phyloP scores from a whole-genome alignment of 2,888 invertebrate species.

The Phyllotreta cruciferae region DNA sequence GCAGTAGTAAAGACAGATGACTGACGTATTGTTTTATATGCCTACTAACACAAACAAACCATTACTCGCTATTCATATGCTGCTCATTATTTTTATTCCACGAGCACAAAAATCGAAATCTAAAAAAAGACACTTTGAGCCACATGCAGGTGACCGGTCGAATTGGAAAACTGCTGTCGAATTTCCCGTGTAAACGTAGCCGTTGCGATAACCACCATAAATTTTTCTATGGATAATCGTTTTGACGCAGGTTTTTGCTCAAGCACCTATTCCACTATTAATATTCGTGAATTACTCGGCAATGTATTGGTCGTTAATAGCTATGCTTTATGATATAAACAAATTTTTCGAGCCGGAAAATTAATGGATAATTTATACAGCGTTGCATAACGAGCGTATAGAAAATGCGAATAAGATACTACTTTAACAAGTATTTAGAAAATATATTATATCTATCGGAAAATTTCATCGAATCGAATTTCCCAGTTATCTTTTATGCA shows the following conservation, averaged over 20 bases:
- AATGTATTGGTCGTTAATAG: slow-evolving; percentile 30
- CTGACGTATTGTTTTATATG: slow-evolving; percentile 62
- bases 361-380: slow-evolving; percentile 22
- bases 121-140: too few species aligned
- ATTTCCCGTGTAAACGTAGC: slow-evolving; percentile 9
- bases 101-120: too few species aligned
- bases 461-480: too few species aligned
- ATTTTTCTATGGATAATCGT: slow-evolving; percentile 40
- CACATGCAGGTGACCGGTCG: too few species aligned
- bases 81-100: background rate
- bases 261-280: slow-evolving; percentile 38
- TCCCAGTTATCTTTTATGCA: too few species aligned
- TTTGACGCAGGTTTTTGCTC: slow-evolving; percentile 44
- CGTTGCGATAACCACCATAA: slow-evolving; percentile 41
- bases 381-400: slow-evolving; percentile 21
- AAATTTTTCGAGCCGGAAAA: slow-evolving; percentile 17
- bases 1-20: slow-evolving; percentile 60
- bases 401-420: slow-evolving; percentile 1
- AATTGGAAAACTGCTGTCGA: slow-evolving; percentile 14
- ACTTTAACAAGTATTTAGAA: too few species aligned
- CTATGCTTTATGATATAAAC: slow-evolving; percentile 31
- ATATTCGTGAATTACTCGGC: slow-evolving; percentile 34
- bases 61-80: slow-evolving; percentile 41
- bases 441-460: too few species aligned
- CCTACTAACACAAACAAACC: slow-evolving; percentile 61